These are phyloP conservation scores for Tupaia chinensis DNA, from an alignment of 2,113 vertebrate genomes.

Conservation along the genomic window DNA sequence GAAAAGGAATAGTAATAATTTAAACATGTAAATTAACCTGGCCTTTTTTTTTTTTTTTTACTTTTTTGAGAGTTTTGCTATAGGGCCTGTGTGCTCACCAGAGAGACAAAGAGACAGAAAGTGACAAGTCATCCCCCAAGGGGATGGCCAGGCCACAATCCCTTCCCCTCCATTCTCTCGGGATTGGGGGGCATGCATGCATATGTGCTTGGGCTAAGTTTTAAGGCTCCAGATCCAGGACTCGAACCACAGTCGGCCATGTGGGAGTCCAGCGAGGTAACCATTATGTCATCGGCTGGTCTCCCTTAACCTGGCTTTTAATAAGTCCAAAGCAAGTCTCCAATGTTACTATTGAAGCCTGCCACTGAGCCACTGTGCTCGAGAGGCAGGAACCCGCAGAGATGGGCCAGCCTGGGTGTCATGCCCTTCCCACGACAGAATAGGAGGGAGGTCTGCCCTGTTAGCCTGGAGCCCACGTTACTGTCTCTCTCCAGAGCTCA, in stretches of 20 bases:
- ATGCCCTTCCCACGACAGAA: background rate
- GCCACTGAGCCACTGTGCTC: background rate
- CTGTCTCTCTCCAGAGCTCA: slow-evolving; percentile 50
- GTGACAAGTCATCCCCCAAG: too few species aligned
- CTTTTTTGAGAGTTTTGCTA: too few species aligned
- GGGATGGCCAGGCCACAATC: too few species aligned
- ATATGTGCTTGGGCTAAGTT: too few species aligned
- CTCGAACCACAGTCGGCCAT: too few species aligned
- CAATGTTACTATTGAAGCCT: background rate
- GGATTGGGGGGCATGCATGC: too few species aligned
- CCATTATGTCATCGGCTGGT: too few species aligned
- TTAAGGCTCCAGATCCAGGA: too few species aligned
- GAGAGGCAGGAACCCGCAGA: background rate
- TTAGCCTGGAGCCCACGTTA: background rate
- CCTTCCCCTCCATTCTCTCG: too few species aligned
- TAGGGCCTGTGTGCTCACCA: too few species aligned
- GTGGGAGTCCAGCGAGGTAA: too few species aligned
- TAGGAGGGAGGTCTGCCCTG: background rate
- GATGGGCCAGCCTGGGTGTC: background rate
- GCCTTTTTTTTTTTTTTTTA: background rate
- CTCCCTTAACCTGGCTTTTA: slow-evolving; percentile 12
- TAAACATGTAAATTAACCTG: slow-evolving; percentile 25
- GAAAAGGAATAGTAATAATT: slow-evolving; percentile 27
- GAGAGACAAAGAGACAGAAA: too few species aligned
- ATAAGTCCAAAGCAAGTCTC: slow-evolving; percentile 47